Evolutionary conservation across 2,797 vertebrate species (phyloP).

Genomic region (Ataeniobius toweri): DNA sequence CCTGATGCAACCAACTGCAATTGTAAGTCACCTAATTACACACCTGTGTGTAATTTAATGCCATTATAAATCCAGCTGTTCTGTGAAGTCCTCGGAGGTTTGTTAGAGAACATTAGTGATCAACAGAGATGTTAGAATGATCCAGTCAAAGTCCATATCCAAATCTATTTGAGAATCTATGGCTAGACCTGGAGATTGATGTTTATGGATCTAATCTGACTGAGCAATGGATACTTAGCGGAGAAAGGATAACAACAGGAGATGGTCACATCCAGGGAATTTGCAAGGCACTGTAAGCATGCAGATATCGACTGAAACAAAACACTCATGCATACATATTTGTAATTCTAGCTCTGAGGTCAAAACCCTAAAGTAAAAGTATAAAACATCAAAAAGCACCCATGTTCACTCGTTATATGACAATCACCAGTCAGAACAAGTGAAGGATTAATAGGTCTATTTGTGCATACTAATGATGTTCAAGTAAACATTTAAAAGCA

Average conservation of each 20-base stretch:
- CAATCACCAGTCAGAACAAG: constrained; percentile 14
- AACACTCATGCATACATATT: neutral
- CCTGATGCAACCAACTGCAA: too few species aligned
- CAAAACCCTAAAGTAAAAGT: constrained; percentile 9
- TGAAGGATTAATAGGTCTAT: neutral
- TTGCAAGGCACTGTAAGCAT: constrained; percentile 13
- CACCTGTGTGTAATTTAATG: neutral
- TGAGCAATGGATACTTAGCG: too few species aligned
- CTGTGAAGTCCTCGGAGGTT: neutral
- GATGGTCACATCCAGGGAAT: neutral
- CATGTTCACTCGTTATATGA: neutral
- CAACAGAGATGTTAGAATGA: neutral
- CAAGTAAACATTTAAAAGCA: constrained; percentile 19
- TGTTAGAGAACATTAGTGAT: neutral
- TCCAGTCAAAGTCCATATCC: neutral
- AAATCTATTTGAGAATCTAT: too few species aligned
- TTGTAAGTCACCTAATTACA: too few species aligned
- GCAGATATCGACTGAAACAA: constrained; percentile 1
- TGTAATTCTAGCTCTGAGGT: neutral
- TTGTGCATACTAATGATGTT: constrained; percentile 2
- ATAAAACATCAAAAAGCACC: constrained; percentile 1
- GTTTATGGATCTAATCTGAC: too few species aligned
- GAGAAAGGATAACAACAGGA: too few species aligned
- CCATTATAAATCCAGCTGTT: neutral
- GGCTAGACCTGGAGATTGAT: too few species aligned